Evolutionary conservation across 2,113 vertebrate species (phyloP).

Genomic region (Corythornis cristatus): DNA sequence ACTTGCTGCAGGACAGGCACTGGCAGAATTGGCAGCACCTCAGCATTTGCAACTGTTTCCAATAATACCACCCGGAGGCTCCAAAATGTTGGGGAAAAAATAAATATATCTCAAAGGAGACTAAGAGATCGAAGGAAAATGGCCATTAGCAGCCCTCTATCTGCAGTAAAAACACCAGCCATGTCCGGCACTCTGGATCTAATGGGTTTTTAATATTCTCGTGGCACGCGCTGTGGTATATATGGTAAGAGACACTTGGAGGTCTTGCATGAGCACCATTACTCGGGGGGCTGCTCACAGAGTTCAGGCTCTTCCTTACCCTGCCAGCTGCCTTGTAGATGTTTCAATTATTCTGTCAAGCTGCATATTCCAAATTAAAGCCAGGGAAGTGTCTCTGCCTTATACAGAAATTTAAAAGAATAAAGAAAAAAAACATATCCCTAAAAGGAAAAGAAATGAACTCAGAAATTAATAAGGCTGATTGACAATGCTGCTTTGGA

Average conservation of each 20-base stretch:
- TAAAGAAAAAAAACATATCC: background rate
- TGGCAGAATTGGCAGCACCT: background rate
- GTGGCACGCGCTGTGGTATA: constrained; percentile 20
- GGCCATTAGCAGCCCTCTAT: constrained; percentile 41
- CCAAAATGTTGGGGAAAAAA: constrained; percentile 15
- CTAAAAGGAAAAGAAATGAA: constrained; percentile 68
- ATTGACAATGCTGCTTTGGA: constrained; percentile 73
- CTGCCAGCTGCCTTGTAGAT: constrained; percentile 51
- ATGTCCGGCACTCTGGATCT: constrained; percentile 16
- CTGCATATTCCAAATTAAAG: constrained; percentile 48
- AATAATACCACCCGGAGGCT: background rate
- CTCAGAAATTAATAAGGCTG: constrained; percentile 74
- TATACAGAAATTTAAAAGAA: background rate
- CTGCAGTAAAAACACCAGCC: constrained; percentile 31
- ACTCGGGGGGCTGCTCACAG: constrained; percentile 5
- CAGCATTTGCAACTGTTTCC: background rate
- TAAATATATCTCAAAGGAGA: constrained; percentile 23
- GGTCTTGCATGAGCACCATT: constrained; percentile 45
- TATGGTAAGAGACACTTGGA: constrained; percentile 38
- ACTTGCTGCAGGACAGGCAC: rapidly evolving
- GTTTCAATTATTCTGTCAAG: constrained; percentile 48
- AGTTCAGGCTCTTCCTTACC: constrained; percentile 35
- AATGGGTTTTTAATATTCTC: constrained; percentile 61
- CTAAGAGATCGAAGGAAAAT: constrained; percentile 28
- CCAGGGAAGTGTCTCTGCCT: constrained; percentile 34